Base-by-base conservation (phyloP, 2,113 vertebrate species). In the Trematomus loennbergii region DNA sequence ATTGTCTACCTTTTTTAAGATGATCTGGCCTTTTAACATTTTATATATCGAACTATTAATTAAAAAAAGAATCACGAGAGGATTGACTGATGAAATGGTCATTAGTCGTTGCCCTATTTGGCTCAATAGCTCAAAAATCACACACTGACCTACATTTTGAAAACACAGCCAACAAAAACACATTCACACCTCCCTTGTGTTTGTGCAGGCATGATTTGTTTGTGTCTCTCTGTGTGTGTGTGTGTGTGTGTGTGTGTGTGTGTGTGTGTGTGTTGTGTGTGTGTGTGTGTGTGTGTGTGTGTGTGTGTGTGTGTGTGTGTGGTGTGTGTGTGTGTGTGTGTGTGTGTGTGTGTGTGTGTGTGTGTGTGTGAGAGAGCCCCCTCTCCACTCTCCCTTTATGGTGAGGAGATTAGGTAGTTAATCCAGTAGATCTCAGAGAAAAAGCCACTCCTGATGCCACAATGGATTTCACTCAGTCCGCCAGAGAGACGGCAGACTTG, bases 321-420 rank as follows among this genome's bases (percentile, higher is more conserved):
- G 46, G 59, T 53, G 77, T 64, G 17, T 74, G 50, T 62, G 67
- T 66, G 66, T 70, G 69, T 67, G 61, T 64, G 68, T 67, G 61
- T 64, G 36, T 69, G 66, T 62, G 59, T 53, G 77, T 64, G n/a
- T n/a, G n/a, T n/a, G n/a, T n/a, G n/a, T n/a, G n/a, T n/a, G n/a
- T n/a, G n/a, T n/a, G n/a, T n/a, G n/a, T n/a, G n/a, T n/a, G n/a
- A n/a, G n/a, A n/a, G 58, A 29, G 57, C 82, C 68, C 77, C 67
- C 80, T 63, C 75, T 79, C 60, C 84, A 80, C 84, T 85, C 82
- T 90, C 86, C 68, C 85, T 91, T 84, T 83, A 88, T 88, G 79
- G 76, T 83, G 82, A 45, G 59, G 84, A 91, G 91, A 91, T 93
- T 92, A 91, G 83, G 80, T 81, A 15, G 90, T 89, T 93, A 92